Conservation (phyloP, 2,113 vertebrate species). For the Fulmarus glacialis region DNA sequence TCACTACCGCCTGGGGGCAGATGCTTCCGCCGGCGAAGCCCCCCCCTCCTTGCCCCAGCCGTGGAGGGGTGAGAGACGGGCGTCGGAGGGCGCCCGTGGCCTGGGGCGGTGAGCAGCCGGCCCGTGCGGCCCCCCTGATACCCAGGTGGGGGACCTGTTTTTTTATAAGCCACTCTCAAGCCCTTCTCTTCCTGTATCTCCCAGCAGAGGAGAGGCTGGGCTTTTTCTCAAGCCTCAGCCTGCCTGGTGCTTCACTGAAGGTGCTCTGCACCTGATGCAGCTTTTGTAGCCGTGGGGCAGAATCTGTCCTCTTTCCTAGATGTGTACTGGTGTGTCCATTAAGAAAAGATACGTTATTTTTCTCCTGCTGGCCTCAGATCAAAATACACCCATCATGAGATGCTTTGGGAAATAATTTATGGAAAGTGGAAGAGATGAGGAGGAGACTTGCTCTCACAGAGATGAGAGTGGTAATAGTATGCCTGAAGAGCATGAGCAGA, state of each 20-base stretch:
- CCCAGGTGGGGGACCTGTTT: neutral
- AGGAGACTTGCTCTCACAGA: neutral
- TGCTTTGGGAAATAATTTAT: neutral
- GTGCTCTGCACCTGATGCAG: neutral
- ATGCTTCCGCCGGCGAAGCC: neutral
- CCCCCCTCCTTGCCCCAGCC: neutral
- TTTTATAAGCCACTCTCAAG: rapidly evolving
- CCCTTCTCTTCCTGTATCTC: neutral
- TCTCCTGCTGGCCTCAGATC: neutral
- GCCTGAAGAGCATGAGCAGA: neutral
- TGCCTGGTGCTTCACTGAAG: neutral
- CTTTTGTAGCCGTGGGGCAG: neutral
- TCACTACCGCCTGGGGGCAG: neutral
- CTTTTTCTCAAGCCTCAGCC: neutral
- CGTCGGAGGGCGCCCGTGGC: neutral
- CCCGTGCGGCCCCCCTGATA: neutral
- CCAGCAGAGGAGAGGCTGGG: neutral
- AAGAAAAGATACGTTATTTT: neutral
- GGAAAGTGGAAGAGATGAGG: neutral
- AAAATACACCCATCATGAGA: neutral
- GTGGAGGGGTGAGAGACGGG: neutral
- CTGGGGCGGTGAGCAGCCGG: neutral
- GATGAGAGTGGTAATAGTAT: neutral
- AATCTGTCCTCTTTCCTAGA: neutral
- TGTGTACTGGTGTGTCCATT: neutral